Evolutionary conservation across 1,140 invertebrate species (phyloP), one percentile per base, ranked within the genome.

Genomic region (Spodoptera litura): DNA sequence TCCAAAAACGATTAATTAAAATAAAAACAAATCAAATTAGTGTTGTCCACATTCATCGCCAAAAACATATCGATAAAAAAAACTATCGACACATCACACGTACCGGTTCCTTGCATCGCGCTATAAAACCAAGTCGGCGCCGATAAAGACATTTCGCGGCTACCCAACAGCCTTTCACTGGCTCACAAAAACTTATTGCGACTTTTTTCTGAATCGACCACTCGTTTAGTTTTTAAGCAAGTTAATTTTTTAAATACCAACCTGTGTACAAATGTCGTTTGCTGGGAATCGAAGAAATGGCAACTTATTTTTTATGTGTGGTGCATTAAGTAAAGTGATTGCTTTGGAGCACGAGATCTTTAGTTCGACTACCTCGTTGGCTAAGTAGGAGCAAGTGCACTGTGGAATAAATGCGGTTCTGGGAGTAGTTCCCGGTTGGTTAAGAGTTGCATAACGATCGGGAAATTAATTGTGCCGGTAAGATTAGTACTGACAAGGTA

Each of bases 61-160:
- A 31, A 85, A 84, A 81, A 82, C 66, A 82, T 81, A 81, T 78
- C 74, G 75, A 79, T 81, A 82, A 81, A 80, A 80, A 80, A 71
- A 55, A 11, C 27, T 44, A 64, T 55, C 51, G 49, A 66, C 52
- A 51, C 71, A 44, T 73, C 6, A 44, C 25, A 6, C 25, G 31
- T 31, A 35, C 58, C 27, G 15, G 35, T 44, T 49, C 11, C 20
- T 49, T 61, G 79, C 86, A 77, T 53, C 49, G 52, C 51, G 82
- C 72, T 84, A 90, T 88, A 88, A 90, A 88, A 88, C 81, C 81
- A 79, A 76, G 87, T 89, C 89, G 88, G 89, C 89, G 66, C 81
- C 64, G 77, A 89, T 90, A 90, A 90, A 90, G 89, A 91, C 89
- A 91, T 91, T 87, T 88, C 79, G 80, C 84, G 81, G 83, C 75